A percentile compares a stretch with the other conserved stretches of the same genome.
phyloP scores from a whole-genome alignment of 2,888 invertebrate genomes.

The Cerastis rubricosa region DNA sequence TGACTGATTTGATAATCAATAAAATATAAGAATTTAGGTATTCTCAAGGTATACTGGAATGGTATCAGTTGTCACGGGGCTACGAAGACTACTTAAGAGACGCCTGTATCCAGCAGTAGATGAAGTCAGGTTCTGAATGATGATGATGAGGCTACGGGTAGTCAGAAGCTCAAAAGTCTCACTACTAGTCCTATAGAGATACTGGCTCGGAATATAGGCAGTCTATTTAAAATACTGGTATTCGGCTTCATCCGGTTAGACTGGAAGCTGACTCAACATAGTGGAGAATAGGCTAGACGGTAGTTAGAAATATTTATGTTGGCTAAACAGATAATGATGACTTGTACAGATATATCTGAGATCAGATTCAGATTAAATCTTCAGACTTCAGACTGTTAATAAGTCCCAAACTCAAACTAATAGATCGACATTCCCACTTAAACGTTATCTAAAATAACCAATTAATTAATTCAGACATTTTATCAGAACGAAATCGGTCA shows the following conservation, averaged over 20 bases:
- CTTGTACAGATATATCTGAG: not conserved
- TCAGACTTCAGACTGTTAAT: not conserved
- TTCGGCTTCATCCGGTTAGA: not conserved
- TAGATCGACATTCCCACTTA: constrained; percentile 21
- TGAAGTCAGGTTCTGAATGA: not conserved
- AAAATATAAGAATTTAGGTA: not conserved
- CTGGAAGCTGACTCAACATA: not conserved
- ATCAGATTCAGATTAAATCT: not conserved
- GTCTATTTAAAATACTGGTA: not conserved
- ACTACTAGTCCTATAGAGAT: not conserved
- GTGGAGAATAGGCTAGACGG: not conserved
- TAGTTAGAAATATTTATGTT: not conserved
- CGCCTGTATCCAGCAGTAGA: not conserved
- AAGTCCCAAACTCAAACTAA: constrained; percentile 13
- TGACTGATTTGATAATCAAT: not conserved
- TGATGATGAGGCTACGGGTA: not conserved
- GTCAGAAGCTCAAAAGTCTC: not conserved
- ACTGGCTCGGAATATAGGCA: not conserved
- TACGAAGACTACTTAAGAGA: not conserved
- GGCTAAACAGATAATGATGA: not conserved
- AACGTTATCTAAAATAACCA: constrained; percentile 36
- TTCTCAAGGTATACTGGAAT: not conserved
- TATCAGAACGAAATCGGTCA: constrained; percentile 62
- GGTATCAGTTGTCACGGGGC: not conserved
- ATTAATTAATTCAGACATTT: constrained; percentile 65